Conservation (phyloP, 2,113 vertebrate genomes). For the Leucopsar rothschildi region DNA sequence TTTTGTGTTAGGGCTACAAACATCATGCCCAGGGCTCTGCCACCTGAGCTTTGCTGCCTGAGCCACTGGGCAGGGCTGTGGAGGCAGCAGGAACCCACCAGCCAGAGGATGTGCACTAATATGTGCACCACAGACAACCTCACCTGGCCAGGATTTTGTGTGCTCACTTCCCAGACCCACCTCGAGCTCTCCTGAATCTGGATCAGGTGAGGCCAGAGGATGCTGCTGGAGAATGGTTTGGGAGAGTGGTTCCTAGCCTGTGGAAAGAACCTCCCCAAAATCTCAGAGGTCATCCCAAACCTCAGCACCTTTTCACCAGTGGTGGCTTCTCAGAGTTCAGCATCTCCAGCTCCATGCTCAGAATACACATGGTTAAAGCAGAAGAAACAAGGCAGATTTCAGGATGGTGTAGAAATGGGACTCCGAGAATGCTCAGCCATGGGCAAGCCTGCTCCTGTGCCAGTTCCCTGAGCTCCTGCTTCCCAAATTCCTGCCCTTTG, state of each 20-base stretch:
- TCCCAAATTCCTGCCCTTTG: neutral
- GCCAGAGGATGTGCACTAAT: neutral
- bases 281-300: neutral
- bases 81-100: neutral
- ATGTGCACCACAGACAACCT: neutral
- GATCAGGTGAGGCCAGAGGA: neutral
- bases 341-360: neutral
- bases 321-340: neutral
- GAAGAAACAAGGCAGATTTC: neutral
- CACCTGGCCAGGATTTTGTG: neutral
- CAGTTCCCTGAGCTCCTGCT: neutral
- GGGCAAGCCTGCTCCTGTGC: neutral
- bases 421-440: neutral
- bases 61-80: neutral
- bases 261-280: neutral
- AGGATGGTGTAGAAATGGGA: neutral
- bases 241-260: neutral
- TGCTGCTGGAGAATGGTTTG: neutral
- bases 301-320: neutral
- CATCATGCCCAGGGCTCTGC: neutral
- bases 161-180: neutral
- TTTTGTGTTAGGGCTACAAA: neutral
- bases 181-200: rapidly evolving
- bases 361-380: neutral
- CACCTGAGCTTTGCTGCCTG: neutral